A percentile compares a stretch with the other conserved stretches of the same genome.
Evolutionary conservation across 2,113 vertebrate genomes (phyloP).

Genomic region (Tetrax tetrax): DNA sequence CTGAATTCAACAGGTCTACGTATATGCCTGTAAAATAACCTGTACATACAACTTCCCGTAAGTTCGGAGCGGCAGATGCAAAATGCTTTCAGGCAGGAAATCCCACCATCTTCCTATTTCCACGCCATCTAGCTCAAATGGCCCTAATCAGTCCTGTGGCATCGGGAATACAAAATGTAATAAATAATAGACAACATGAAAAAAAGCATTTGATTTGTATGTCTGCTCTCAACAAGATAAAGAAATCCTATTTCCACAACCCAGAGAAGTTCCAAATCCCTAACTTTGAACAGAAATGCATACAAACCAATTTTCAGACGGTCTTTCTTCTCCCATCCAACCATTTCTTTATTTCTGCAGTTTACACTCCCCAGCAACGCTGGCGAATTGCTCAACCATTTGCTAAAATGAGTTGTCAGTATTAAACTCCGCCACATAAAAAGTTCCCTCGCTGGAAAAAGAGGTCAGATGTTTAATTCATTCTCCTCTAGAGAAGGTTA

Average conservation of each 20-base stretch:
- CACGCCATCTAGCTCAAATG: neutral
- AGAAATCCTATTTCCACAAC: constrained; percentile 29
- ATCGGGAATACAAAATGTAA: neutral
- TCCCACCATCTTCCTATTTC: accelerated
- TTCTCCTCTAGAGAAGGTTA: constrained; percentile 15
- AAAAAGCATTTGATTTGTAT: neutral
- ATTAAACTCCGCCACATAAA: neutral
- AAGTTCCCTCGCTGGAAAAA: constrained; percentile 42
- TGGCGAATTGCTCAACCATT: neutral
- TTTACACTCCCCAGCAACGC: neutral
- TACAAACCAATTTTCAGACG: neutral
- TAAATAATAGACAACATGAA: neutral
- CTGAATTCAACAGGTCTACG: neutral
- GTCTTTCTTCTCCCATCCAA: neutral
- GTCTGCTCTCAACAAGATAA: neutral
- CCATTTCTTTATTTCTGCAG: neutral
- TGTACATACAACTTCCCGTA: accelerated
- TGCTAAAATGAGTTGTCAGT: constrained; percentile 36
- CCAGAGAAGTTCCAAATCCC: neutral
- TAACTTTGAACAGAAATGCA: neutral
- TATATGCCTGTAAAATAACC: neutral
- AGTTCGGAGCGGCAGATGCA: neutral
- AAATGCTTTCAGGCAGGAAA: neutral
- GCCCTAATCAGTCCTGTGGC: neutral
- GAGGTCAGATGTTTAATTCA: constrained; percentile 60